Conservation (phyloP, 2,888 invertebrate species). For the Ennomos erosarius region DNA sequence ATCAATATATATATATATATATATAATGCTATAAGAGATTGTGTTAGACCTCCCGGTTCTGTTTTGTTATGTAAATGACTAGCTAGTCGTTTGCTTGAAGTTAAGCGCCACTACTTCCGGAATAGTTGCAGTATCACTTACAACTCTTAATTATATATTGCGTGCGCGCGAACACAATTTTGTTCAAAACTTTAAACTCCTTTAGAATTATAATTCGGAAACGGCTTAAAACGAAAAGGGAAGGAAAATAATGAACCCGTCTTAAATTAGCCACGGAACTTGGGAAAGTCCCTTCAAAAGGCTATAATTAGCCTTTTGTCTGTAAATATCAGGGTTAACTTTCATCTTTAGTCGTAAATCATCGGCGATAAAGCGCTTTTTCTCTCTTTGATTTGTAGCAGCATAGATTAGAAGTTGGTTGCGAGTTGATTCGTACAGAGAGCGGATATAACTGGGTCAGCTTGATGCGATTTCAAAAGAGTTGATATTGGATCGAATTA, state of each 20-base stretch:
- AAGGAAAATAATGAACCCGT: conserved; percentile 57
- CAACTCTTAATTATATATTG: too few relatives aligned
- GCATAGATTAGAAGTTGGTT: conserved; percentile 26
- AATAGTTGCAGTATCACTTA: too few relatives aligned
- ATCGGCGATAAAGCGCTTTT: conserved; percentile 31
- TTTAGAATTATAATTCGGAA: too few relatives aligned
- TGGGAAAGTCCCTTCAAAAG: conserved; percentile 59
- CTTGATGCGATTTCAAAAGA: background rate
- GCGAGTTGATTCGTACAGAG: conserved; percentile 2
- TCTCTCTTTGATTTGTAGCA: conserved; percentile 32
- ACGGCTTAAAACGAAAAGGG: conserved; percentile 24
- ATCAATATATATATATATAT: too few relatives aligned
- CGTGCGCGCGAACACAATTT: too few relatives aligned
- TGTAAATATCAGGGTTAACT: conserved; percentile 50
- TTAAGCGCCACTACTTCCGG: too few relatives aligned
- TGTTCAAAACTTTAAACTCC: too few relatives aligned
- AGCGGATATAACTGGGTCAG: conserved; percentile 17
- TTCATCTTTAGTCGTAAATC: conserved; percentile 37
- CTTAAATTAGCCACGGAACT: conserved; percentile 64
- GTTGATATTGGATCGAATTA: background rate
- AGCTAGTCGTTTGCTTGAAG: too few relatives aligned
- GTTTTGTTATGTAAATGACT: too few relatives aligned
- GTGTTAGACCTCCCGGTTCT: too few relatives aligned
- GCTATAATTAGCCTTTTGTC: conserved; percentile 73
- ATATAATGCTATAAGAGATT: too few relatives aligned